These are phyloP conservation scores for Mus minutoides DNA, from an alignment of 2,797 vertebrate genomes.

Conservation along the genomic window DNA sequence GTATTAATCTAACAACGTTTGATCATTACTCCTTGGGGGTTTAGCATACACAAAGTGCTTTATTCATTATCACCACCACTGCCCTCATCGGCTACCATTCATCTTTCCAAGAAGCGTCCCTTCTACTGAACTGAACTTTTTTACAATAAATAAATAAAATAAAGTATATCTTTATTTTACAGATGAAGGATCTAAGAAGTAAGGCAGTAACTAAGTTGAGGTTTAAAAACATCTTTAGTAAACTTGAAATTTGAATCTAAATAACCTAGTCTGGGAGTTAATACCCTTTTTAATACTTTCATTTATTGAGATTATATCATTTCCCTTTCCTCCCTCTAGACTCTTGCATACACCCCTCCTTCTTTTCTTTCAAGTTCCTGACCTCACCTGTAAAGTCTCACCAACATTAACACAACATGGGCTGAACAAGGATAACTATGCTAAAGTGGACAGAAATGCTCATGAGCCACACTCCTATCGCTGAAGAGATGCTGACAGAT, in stretches of 20 bases:
- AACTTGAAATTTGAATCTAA: not conserved
- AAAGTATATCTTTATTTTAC: not conserved
- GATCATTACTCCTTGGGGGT: not conserved
- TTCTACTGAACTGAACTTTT: not conserved
- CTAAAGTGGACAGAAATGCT: accelerated
- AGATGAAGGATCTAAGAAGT: not conserved
- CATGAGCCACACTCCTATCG: not conserved
- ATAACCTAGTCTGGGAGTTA: not conserved
- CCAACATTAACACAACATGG: not conserved
- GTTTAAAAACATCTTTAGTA: not conserved
- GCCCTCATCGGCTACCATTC: not conserved
- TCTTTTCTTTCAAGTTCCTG: not conserved
- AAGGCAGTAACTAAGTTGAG: not conserved
- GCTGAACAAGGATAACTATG: no score
- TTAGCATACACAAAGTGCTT: not conserved
- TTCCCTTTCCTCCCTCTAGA: not conserved
- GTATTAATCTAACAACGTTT: not conserved
- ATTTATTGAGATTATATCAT: not conserved
- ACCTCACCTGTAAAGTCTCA: not conserved
- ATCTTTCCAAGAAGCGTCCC: not conserved
- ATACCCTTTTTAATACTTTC: not conserved
- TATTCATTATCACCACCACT: not conserved
- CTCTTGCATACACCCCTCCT: not conserved
- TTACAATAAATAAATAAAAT: no score
- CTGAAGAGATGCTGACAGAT: no score